A percentile compares a stretch with the other conserved stretches of the same genome.
Conservation (phyloP, 2,113 vertebrate genomes). For the Eulemur macaco region DNA sequence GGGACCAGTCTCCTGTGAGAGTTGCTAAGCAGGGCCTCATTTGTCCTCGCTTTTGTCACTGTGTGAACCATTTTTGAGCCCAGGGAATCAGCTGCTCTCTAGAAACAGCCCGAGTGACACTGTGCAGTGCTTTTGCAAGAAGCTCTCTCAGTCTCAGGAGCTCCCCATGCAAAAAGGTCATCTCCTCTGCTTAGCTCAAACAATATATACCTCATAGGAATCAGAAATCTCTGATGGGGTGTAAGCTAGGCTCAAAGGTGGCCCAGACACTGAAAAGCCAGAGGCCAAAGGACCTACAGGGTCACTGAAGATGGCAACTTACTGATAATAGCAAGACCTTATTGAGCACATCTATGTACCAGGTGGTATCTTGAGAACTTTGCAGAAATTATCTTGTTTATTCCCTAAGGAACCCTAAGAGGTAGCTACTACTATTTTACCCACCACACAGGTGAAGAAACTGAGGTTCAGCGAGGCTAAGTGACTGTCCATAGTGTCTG, state of each 20-base stretch:
- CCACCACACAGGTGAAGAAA: not conserved
- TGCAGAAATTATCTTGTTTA: not conserved
- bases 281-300: not conserved
- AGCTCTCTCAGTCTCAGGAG: not conserved
- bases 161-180: not conserved
- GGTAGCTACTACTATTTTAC: not conserved
- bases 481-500: not conserved
- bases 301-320: not conserved
- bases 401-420: not conserved
- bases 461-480: not conserved
- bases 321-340: not conserved
- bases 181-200: not conserved
- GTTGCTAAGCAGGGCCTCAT: not conserved
- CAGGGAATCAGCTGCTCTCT: not conserved
- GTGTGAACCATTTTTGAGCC: not conserved
- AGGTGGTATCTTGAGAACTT: not conserved
- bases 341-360: not conserved
- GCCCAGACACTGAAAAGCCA: not conserved
- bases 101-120: not conserved
- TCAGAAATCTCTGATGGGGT: not conserved
- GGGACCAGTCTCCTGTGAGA: not conserved
- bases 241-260: not conserved
- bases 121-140: not conserved
- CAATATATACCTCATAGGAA: not conserved
- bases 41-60: conserved; percentile 3